phyloP scores from a whole-genome alignment of 2,113 vertebrate genomes.

The Naja naja region DNA sequence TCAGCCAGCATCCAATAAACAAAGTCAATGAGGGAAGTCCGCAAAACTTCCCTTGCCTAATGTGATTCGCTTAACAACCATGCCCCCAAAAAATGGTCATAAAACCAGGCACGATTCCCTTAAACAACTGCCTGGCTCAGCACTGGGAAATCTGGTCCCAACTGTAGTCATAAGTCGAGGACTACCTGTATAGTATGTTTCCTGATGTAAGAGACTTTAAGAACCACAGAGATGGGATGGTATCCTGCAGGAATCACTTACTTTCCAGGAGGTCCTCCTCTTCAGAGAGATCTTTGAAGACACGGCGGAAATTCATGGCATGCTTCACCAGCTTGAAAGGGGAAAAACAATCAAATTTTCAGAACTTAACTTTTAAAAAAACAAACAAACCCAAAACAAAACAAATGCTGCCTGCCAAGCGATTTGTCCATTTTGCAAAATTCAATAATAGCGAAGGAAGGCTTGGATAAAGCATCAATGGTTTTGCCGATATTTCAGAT shows the following conservation, averaged over 20 bases:
- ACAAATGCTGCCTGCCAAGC: background rate
- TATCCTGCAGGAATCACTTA: slow-evolving; percentile 42
- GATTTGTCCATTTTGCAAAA: background rate
- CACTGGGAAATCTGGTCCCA: background rate
- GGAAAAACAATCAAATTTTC: background rate
- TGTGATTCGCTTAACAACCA: background rate
- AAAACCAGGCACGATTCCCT: background rate
- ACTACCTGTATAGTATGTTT: background rate
- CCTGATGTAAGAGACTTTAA: background rate
- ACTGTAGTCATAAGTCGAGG: background rate
- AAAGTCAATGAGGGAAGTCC: background rate
- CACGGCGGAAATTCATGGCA: slow-evolving; percentile 76
- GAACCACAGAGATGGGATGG: background rate
- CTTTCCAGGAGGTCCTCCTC: slow-evolving; percentile 75
- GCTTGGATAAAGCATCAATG: background rate
- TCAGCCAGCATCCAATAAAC: background rate
- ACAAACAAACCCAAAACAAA: background rate
- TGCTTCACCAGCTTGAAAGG: slow-evolving; percentile 61
- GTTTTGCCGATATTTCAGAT: background rate
- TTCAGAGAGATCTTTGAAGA: slow-evolving; percentile 75
- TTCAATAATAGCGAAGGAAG: background rate
- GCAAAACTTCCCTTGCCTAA: background rate
- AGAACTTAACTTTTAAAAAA: background rate
- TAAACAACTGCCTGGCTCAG: background rate
- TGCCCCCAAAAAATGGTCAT: background rate